These are phyloP conservation scores for Oophaga pumilio DNA, from an alignment of 2,113 vertebrate genomes.

Conservation along the genomic window DNA sequence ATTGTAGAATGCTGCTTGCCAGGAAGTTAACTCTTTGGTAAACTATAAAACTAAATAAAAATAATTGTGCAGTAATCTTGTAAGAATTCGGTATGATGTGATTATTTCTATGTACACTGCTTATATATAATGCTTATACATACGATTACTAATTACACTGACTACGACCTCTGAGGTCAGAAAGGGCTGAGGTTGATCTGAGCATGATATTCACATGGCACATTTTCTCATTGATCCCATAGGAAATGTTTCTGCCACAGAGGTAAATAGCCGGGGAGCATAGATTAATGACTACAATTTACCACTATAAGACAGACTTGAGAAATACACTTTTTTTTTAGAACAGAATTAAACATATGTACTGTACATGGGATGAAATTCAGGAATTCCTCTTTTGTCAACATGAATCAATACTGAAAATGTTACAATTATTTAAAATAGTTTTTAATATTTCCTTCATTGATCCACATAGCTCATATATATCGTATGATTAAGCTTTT, in stretches of 20 bases:
- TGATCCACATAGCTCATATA: neutral
- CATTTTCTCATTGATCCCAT: constrained; percentile 26
- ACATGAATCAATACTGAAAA: neutral
- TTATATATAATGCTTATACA: neutral
- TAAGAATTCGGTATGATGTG: constrained; percentile 25
- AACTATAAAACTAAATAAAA: constrained; percentile 38
- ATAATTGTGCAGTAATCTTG: constrained; percentile 6
- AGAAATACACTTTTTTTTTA: neutral
- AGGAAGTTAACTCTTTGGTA: constrained; percentile 10
- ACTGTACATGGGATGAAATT: neutral
- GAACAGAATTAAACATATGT: neutral
- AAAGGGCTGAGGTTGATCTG: neutral
- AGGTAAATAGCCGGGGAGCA: constrained; percentile 38
- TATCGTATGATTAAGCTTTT: neutral
- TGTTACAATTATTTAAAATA: too few relatives aligned
- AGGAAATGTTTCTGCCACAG: constrained; percentile 25
- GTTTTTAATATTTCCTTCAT: neutral
- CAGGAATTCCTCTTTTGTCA: neutral
- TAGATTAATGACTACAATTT: constrained; percentile 37
- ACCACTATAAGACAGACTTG: neutral
- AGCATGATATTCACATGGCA: constrained; percentile 28
- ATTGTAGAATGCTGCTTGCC: neutral
- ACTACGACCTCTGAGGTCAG: constrained; percentile 21
- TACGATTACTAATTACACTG: constrained; percentile 22
- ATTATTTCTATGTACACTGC: constrained; percentile 8